Evolutionary conservation across 2,113 vertebrate genomes (phyloP).

Genomic region (Pedetes capensis): DNA sequence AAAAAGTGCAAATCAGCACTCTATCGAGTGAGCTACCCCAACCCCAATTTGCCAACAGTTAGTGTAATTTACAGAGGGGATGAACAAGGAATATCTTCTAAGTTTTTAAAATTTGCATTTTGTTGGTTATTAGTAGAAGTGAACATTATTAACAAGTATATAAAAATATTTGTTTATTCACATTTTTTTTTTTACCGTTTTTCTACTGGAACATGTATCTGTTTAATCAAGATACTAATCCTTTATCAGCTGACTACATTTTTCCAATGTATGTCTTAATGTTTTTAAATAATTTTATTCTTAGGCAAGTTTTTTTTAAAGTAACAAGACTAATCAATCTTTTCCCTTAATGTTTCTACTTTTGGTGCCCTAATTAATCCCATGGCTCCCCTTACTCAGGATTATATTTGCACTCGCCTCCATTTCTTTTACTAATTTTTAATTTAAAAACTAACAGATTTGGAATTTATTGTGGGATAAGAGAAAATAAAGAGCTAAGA

Average conservation of each 20-base stretch:
- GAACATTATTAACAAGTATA: background rate
- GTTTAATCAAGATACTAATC: background rate
- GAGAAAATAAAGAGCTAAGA: background rate
- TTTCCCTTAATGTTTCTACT: background rate
- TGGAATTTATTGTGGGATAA: background rate
- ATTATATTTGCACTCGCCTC: background rate
- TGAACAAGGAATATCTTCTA: background rate
- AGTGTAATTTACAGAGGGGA: background rate
- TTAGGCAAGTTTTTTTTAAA: background rate
- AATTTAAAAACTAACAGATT: background rate
- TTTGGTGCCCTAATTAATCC: background rate
- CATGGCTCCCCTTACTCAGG: background rate
- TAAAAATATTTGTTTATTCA: background rate
- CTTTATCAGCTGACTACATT: background rate
- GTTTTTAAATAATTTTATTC: conserved; percentile 8
- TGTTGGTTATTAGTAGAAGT: background rate
- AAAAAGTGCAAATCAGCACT: no score
- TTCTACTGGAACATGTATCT: background rate
- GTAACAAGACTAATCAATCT: background rate
- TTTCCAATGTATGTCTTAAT: background rate
- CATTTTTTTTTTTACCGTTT: background rate
- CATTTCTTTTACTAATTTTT: background rate
- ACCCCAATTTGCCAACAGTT: no score
- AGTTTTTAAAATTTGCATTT: background rate
- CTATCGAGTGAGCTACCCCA: no score